Base-by-base conservation (phyloP, 1,140 invertebrate genomes). In the Bombus pyrosoma region DNA sequence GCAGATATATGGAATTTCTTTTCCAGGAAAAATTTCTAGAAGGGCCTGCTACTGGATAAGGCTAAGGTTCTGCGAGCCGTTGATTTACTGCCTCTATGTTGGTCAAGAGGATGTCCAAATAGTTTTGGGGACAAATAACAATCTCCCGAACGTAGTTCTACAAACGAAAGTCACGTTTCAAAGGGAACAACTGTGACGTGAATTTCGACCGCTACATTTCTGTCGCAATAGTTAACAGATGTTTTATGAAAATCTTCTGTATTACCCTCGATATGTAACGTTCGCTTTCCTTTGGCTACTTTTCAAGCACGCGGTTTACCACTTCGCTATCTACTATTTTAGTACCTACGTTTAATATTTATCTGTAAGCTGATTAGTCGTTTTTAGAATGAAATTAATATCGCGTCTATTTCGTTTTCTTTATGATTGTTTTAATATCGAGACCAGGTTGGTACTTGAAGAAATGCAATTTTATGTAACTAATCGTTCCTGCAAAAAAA, bases 81-180 rank as follows among this genome's bases (percentile, higher is more conserved):
- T 80, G 76, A 84, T 85, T 80, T 80, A 85, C 57, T 37, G 10
- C 32, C 1, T 10, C 2, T 6, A 15, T 6, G 10, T 28, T 69
- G 39, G 32, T 12, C 22, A n/a, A 43, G 10, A 22, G 39, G 37
- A 64, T 9, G 39, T 1, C 47, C 66, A 13, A 41, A 68, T 53
- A 41, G 39, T 32, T 43, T 47, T 12, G 25, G 4, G 28, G 43
- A n/a, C 53, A 43, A 71, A 37, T 28, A 77, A 78, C 37, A 59
- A 77, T 53, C 47, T 28, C 22, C 2, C 32, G 0, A 47, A n/a
- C 32, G 25, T 13, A 13, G 37, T 43, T 78, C 39, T 37, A n/a
- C 1, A 37, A 47, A 72, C 13, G 66, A 71, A 78, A 59, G 75
- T 79, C 66, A 84, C 82, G 75, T 79, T 79, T 47, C 22, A 47